phyloP scores from a whole-genome alignment of 2,888 invertebrate species.

The Tubulanus polymorphus region DNA sequence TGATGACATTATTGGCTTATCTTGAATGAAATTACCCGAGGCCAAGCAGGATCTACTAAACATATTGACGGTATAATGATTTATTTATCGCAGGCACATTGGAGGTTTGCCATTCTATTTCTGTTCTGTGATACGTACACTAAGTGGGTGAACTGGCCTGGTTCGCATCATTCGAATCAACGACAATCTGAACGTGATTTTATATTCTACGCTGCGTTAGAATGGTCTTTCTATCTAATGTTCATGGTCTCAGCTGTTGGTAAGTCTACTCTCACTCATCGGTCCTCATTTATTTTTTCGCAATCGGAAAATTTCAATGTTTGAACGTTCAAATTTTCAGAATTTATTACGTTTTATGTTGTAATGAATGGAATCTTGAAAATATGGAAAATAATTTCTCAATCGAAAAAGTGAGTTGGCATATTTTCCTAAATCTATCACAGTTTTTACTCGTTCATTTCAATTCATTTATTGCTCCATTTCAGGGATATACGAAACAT shows the following conservation, averaged over 20 bases:
- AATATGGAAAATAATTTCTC: too few relatives aligned
- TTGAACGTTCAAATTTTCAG: neutral
- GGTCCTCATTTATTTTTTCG: too few relatives aligned
- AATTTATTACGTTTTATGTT: neutral
- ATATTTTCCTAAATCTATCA: neutral
- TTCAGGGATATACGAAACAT: too few relatives aligned
- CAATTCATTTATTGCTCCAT: neutral
- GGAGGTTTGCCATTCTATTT: constrained; percentile 76
- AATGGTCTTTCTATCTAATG: constrained; percentile 46
- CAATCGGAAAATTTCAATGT: neutral
- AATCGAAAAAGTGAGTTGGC: neutral
- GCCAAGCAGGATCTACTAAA: too few relatives aligned
- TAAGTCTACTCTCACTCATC: too few relatives aligned
- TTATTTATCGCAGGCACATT: constrained; percentile 60
- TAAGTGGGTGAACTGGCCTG: too few relatives aligned
- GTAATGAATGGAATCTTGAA: too few relatives aligned
- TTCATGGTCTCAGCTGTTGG: constrained; percentile 43
- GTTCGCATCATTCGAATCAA: constrained; percentile 4
- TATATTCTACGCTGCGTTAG: constrained; percentile 46
- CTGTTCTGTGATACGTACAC: constrained; percentile 75
- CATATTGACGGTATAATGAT: neutral
- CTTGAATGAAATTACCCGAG: too few relatives aligned
- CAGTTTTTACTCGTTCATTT: constrained; percentile 57
- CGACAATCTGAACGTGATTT: constrained; percentile 25
- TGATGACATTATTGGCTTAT: too few relatives aligned